Base-by-base conservation (phyloP, 2,113 vertebrate genomes). In the Microcebus ravelobensis region DNA sequence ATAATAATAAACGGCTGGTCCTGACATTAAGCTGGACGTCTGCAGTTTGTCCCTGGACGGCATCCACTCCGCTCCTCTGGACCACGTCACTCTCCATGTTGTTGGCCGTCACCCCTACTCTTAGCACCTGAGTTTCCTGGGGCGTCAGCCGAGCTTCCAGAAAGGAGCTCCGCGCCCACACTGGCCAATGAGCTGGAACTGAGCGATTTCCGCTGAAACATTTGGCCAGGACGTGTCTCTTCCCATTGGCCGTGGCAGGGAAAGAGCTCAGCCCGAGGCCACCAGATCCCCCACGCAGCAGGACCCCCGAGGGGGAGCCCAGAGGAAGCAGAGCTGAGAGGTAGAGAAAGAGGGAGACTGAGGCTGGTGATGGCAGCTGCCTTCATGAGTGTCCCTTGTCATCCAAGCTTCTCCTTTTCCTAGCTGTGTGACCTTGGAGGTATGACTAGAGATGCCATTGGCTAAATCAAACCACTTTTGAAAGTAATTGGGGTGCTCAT, bases 381-480 rank as follows among this genome's bases (percentile, higher is more conserved):
- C 12, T 6, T 55, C 34, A 2, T 11, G 5, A 8, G 3, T 48
- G 11, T 5, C 59, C 6, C 23, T n/a, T 7, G 0, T 29, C 65
- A 6, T 50, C 80, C 34, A 31, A 12, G 63, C 34, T 18, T 65
- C 65, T 93, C 83, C 6, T 55, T 48, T 39, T 61, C 17, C 55
- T 76, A 34, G 50, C 87, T 59, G 13, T 3, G 2, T 8, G 68
- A 39, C 45, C 27, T 27, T 29, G 12, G n/a, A 4, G 31, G 55
- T 36, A 63, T 18, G 29, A 50, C n/a, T 1, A 4, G 4, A 77
- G 70, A 84, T 3, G 25, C 65, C 52, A 48, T 2, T 7, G n/a
- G 39, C 17, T 9, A 25, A 29, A 36, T 55, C 29, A 12, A 55
- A 82, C 31, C 57, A 52, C 5, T 61, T 79, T 4, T 39, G 42